Evolutionary conservation across 2,113 vertebrate species (phyloP).

Genomic region (Syngnathus floridae): DNA sequence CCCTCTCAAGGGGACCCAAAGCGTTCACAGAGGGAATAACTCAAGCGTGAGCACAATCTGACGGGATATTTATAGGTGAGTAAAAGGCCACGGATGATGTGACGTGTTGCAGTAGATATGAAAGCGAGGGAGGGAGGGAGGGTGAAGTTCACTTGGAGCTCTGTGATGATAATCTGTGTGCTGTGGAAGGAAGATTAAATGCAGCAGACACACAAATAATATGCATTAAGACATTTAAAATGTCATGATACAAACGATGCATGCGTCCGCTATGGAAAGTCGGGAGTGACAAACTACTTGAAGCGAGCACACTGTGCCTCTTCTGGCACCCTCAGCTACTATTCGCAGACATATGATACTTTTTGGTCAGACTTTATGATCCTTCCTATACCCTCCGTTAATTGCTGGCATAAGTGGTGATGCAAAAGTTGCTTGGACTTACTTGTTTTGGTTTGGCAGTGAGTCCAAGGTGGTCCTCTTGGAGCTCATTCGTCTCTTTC

Average conservation of each 20-base stretch:
- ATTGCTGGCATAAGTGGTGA: too few species aligned
- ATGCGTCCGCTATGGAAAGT: not conserved
- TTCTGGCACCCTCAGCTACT: too few species aligned
- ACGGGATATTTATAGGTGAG: conserved; percentile 58
- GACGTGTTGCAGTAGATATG: conserved; percentile 29
- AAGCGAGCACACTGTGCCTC: too few species aligned
- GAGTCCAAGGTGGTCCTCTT: conserved; percentile 47
- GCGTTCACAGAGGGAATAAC: not conserved
- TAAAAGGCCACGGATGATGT: conserved; percentile 64
- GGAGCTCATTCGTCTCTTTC: conserved; percentile 53
- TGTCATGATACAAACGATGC: not conserved
- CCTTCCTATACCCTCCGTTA: not conserved
- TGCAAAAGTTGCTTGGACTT: conserved; percentile 35
- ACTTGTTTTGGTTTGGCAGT: conserved; percentile 61
- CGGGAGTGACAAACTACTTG: too few species aligned
- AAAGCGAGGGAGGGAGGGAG: conserved; percentile 11
- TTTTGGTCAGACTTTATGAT: not conserved
- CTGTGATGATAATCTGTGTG: not conserved
- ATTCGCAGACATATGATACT: not conserved
- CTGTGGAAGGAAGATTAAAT: not conserved
- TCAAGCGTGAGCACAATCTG: conserved; percentile 22
- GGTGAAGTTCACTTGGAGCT: conserved; percentile 4
- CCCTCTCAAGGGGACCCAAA: not conserved
- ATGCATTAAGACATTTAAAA: not conserved
- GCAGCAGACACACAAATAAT: not conserved